A percentile compares a stretch with the other conserved stretches of the same genome.
Evolutionary conservation across 2,888 invertebrate genomes (phyloP).

Genomic region (Theretra japonica): DNA sequence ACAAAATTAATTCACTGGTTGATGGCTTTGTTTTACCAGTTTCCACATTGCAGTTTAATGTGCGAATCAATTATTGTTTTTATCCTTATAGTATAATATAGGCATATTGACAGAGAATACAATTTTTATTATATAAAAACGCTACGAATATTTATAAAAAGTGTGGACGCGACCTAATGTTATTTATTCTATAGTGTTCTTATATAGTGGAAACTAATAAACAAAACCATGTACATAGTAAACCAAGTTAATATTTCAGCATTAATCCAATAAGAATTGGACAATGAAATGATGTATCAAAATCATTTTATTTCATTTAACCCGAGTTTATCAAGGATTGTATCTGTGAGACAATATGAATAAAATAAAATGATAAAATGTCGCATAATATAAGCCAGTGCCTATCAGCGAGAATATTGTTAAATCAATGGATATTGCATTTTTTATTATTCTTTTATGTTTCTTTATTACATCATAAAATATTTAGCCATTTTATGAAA

Average conservation of each 20-base stretch:
- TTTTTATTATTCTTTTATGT: too few species aligned
- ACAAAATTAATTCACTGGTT: conserved; percentile 36
- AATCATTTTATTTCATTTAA: not conserved
- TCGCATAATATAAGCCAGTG: too few species aligned
- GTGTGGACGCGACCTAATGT: not conserved
- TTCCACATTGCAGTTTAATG: not conserved
- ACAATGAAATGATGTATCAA: not conserved
- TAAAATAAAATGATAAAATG: too few species aligned
- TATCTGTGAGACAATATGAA: conserved; percentile 14
- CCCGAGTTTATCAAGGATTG: conserved; percentile 20
- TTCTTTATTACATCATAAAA: too few species aligned
- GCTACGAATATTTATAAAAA: not conserved
- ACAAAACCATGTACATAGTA: not conserved
- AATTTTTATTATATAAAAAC: conserved; percentile 3
- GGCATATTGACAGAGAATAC: not conserved
- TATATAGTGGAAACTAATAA: conserved; percentile 6
- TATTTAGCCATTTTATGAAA: too few species aligned
- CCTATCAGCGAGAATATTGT: too few species aligned
- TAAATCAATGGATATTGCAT: too few species aligned
- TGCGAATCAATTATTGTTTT: not conserved
- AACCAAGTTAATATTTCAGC: conserved; percentile 1
- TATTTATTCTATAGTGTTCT: not conserved
- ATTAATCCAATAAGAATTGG: not conserved
- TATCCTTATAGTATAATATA: not conserved
- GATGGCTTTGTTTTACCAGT: conserved; percentile 4